A percentile compares a stretch with the other conserved stretches of the same genome.
These are phyloP conservation scores for Chaetodon trifasciatus DNA, from an alignment of 2,797 vertebrate genomes.

Conservation along the genomic window DNA sequence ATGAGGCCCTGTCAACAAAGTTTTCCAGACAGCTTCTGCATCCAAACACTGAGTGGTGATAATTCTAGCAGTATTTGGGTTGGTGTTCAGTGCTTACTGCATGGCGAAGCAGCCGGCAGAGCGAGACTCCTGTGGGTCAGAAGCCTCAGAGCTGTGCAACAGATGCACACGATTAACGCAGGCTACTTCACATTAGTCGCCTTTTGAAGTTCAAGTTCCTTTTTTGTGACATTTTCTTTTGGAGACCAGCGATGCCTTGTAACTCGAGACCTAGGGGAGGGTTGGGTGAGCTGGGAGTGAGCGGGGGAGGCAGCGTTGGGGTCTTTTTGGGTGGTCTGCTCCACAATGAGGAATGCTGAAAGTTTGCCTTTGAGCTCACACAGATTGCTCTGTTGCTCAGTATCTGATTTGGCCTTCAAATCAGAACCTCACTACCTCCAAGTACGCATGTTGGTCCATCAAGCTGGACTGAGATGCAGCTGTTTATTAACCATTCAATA, in stretches of 20 bases:
- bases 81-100: slow-evolving; percentile 18
- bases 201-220: slow-evolving; percentile 84
- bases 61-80: slow-evolving; percentile 30
- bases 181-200: slow-evolving; percentile 79
- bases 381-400: slow-evolving; percentile 63
- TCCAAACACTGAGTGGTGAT: slow-evolving; percentile 35
- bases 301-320: slow-evolving; percentile 28
- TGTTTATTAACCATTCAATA: neutral
- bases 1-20: slow-evolving; percentile 48
- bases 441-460: neutral
- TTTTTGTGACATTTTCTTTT: slow-evolving; percentile 82
- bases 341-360: slow-evolving; percentile 69
- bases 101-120: slow-evolving; percentile 41
- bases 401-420: slow-evolving; percentile 66
- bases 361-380: slow-evolving; percentile 73
- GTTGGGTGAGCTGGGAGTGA: slow-evolving; percentile 17
- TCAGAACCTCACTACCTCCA: slow-evolving; percentile 51
- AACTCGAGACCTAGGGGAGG: slow-evolving; percentile 69
- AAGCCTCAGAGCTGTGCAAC: slow-evolving; percentile 59
- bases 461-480: neutral
- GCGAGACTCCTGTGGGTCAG: slow-evolving; percentile 50
- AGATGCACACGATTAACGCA: slow-evolving; percentile 84
- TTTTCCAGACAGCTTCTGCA: slow-evolving; percentile 13
- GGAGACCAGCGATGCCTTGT: slow-evolving; percentile 70
- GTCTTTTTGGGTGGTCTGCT: slow-evolving; percentile 82